These are phyloP conservation scores for Cephus cinctus DNA, from an alignment of 1,140 invertebrate genomes.

Conservation along the genomic window DNA sequence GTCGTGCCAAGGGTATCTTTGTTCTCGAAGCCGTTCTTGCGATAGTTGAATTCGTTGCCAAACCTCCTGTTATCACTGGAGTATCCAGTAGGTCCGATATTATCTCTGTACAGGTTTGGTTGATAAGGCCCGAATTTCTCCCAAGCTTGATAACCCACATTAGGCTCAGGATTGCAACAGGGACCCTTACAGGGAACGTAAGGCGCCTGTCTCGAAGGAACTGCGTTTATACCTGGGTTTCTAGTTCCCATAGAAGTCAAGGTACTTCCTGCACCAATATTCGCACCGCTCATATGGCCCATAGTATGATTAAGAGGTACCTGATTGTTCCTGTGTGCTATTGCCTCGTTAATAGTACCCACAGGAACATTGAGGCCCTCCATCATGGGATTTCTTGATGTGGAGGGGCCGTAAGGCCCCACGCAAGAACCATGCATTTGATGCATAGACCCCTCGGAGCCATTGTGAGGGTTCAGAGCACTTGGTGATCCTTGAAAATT, in stretches of 20 bases:
- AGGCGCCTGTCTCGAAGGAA: constrained; percentile 29
- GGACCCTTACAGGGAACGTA: constrained; percentile 43
- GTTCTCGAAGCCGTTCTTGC: constrained; percentile 36
- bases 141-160: constrained; percentile 40
- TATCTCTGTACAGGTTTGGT: constrained; percentile 40
- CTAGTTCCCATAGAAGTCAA: constrained; percentile 16
- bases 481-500: constrained; percentile 19
- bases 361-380: constrained; percentile 22
- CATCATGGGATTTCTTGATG: constrained; percentile 28
- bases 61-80: constrained; percentile 35
- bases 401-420: constrained; percentile 23
- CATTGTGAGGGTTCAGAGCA: not conserved
- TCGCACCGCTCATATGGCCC: not conserved
- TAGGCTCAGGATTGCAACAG: constrained; percentile 44
- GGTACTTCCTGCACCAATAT: not conserved
- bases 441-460: constrained; percentile 1
- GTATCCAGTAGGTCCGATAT: constrained; percentile 29
- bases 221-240: constrained; percentile 22
- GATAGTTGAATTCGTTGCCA: constrained; percentile 31
- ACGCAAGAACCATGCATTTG: constrained; percentile 18
- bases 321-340: constrained; percentile 33
- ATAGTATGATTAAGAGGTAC: constrained; percentile 28
- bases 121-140: constrained; percentile 45
- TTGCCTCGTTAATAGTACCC: constrained; percentile 31
- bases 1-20: constrained; percentile 30